Percentiles rank a stretch among this genome's conserved stretches.
phyloP scores from a whole-genome alignment of 2,113 vertebrate species.

The Stegastes partitus region DNA sequence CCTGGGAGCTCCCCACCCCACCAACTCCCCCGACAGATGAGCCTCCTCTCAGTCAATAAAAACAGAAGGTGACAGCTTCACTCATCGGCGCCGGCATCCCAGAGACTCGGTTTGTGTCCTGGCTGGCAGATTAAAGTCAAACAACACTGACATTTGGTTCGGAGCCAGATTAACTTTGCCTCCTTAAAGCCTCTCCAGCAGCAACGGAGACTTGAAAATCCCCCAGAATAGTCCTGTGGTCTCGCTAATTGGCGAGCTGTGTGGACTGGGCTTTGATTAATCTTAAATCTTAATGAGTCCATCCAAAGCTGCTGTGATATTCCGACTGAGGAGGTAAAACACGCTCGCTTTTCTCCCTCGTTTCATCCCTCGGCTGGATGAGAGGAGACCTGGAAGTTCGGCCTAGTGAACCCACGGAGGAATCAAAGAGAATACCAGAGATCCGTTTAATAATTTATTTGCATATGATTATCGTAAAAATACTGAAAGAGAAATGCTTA shows the following conservation, averaged over 20 bases:
- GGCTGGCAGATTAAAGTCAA: slow-evolving; percentile 66
- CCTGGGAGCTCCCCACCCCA: neutral
- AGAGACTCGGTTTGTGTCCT: slow-evolving; percentile 55
- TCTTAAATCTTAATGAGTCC: slow-evolving; percentile 77
- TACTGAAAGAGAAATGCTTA: slow-evolving; percentile 83
- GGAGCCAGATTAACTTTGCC: slow-evolving; percentile 69
- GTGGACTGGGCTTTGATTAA: slow-evolving; percentile 70
- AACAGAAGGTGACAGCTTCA: slow-evolving; percentile 62
- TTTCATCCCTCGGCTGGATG: slow-evolving; percentile 66
- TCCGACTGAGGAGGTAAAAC: slow-evolving; percentile 70
- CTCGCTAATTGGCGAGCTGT: slow-evolving; percentile 71
- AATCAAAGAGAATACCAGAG: slow-evolving; percentile 83
- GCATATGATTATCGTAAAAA: slow-evolving; percentile 86
- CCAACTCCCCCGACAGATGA: neutral
- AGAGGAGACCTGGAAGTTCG: slow-evolving; percentile 69
- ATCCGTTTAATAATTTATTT: slow-evolving; percentile 85
- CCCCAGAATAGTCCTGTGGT: slow-evolving; percentile 67
- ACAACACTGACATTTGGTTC: slow-evolving; percentile 66
- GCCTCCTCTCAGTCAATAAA: slow-evolving; percentile 60
- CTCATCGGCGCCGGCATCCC: slow-evolving; percentile 41
- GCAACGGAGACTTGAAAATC: slow-evolving; percentile 59
- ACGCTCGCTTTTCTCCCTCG: slow-evolving; percentile 55
- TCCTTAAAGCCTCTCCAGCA: slow-evolving; percentile 74
- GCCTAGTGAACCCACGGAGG: slow-evolving; percentile 67
- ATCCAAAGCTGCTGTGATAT: slow-evolving; percentile 71